phyloP scores from a whole-genome alignment of 2,888 invertebrate genomes.

The Hyles lineata region DNA sequence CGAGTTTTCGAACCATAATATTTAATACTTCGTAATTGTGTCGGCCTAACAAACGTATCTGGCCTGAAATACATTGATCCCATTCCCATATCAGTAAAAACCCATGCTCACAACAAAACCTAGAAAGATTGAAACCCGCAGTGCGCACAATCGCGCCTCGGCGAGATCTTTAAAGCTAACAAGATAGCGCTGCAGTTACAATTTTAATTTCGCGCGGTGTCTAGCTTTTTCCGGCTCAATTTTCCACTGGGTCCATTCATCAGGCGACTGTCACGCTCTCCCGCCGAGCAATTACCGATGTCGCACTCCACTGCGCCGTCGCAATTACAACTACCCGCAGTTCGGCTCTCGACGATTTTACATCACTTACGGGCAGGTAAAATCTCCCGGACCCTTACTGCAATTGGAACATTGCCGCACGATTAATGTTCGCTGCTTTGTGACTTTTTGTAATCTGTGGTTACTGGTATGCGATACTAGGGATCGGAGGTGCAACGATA shows the following conservation, averaged over 20 bases:
- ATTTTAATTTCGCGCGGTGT: constrained; percentile 75
- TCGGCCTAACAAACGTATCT: too few species aligned
- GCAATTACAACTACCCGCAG: constrained; percentile 63
- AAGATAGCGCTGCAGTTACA: constrained; percentile 45
- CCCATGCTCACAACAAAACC: too few species aligned
- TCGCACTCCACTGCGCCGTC: constrained; percentile 70
- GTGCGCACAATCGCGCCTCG: neutral
- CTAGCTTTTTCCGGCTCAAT: constrained; percentile 68
- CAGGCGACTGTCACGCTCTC: constrained; percentile 74
- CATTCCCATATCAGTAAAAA: too few species aligned
- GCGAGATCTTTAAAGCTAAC: neutral
- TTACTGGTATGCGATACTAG: too few species aligned
- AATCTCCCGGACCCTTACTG: neutral
- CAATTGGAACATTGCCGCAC: constrained; percentile 4
- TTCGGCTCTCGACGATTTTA: constrained; percentile 36
- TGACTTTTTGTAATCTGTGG: too few species aligned
- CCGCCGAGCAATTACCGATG: constrained; percentile 79
- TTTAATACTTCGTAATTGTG: too few species aligned
- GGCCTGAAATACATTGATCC: too few species aligned
- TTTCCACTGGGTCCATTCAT: constrained; percentile 75
- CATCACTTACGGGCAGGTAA: constrained; percentile 31
- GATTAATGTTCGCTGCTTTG: neutral
- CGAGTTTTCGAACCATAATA: too few species aligned
- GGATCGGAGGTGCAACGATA: too few species aligned
- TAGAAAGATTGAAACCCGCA: neutral